Base-by-base conservation (phyloP, 2,888 invertebrate genomes). In the Lasioglossum malachurum region DNA sequence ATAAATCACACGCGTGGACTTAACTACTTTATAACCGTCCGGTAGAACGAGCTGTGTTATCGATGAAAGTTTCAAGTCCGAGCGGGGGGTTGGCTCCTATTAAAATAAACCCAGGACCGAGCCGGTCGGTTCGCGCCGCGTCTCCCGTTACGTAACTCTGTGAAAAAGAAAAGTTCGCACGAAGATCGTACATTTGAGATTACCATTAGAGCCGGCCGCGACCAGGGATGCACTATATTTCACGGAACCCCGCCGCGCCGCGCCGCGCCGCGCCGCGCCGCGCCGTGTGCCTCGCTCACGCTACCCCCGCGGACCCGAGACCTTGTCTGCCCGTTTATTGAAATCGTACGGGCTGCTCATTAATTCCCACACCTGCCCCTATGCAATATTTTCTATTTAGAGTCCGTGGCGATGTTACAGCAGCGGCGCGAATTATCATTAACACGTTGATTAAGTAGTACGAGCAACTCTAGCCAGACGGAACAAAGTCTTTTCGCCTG, bases 11-110 rank as follows among this genome's bases (percentile, higher is more conserved):
- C 76, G 75, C 53, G 64, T 67, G 75, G 82, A 88, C 91, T 89
- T 91, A 88, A 91, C 90, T 88, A 86, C 90, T 90, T 90, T 91
- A 89, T 84, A 91, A 91, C 80, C 86, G 86, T 81, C 85, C 82
- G 74, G 10, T 44, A 78, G 71, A 64, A 44, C 76, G 38, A 84
- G 86, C 80, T 75, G 82, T 84, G 91, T 90, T 90, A 89, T 91
- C 90, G 90, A 88, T 85, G 81, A 90, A 90, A 88, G 84, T 90
- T 91, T 76, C 83, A 49, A 80, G 80, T 83, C 31, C 31, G 8
- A 49, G 82, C 75, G 27, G n/a, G n/a, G n/a, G n/a, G 73, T 38
- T 69, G 78, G 64, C 75, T 80, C 72, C 82, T 79, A 82, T 90
- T 90, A 87, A 90, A 90, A 86, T 86, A 86, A 90, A 82, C 72